Base-by-base conservation (phyloP, 2,113 vertebrate genomes). In the Mormyrus iriodes region DNA sequence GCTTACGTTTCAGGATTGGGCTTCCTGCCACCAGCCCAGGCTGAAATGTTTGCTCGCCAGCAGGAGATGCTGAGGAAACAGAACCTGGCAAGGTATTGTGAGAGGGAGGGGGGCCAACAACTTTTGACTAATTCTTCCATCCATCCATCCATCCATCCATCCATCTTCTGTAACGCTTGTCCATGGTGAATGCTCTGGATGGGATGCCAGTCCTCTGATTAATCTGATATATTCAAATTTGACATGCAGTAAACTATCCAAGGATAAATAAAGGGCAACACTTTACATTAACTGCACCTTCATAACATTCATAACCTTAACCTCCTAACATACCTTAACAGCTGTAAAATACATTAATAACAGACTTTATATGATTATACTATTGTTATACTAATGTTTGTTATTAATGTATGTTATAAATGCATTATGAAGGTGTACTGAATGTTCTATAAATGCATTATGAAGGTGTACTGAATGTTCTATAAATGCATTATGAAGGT, bases 31-130 rank as follows among this genome's bases (percentile, higher is more conserved):
- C 97, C 98, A 0, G 97, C 97, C 87, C 98, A 98, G 92, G 97
- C 98, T 0, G 98, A 99, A 94, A 96, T 99, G 92, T 96, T 99
- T 10, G 98, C 97, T 0, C 96, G 98, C 31, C 98, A 99, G 91
- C 98, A 99, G 90, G 98, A 99, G 93, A 96, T 99, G 95, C 94
- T 99, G 7, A 96, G 98, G 90, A 99, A 99, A 90, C 98, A 99
- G 92, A 99, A 97, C 92, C 94, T 99, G 91, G 98, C 98, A 76
- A 97, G 98, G 98, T 97, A 90, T 87, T 88, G 79, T 90, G 13
- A 35, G 35, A 86, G 4, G 21, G 19, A 39, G 12, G 39, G n/a
- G 5, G 51, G n/a, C 73, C 27, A 53, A 58, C n/a, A 58, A n/a
- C 55, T 8, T 24, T 58, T 58, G 55, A 58, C n/a, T 13, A 35